phyloP scores from a whole-genome alignment of 1,140 invertebrate species.

The Aphidius gifuensis region DNA sequence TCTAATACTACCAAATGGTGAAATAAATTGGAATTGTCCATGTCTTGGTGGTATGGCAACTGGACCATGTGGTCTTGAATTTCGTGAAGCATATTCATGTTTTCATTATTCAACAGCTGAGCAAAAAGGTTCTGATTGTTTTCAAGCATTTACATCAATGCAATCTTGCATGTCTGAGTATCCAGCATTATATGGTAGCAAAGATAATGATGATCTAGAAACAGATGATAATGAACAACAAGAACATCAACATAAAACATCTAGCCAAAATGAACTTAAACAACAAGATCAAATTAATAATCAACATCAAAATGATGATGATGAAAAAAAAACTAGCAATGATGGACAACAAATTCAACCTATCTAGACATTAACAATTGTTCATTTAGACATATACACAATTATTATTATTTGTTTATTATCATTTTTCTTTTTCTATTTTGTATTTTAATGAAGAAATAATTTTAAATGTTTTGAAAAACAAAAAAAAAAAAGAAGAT shows the following conservation, averaged over 20 bases:
- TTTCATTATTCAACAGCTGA: slow-evolving; percentile 83
- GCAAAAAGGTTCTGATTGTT: slow-evolving; percentile 86
- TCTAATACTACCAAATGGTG: slow-evolving; percentile 80
- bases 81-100: slow-evolving; percentile 91
- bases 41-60: slow-evolving; percentile 94
- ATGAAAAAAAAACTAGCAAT: too few relatives aligned
- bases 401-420: too few relatives aligned
- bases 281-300: too few relatives aligned
- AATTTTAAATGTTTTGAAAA: too few relatives aligned
- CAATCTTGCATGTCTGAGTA: slow-evolving; percentile 88
- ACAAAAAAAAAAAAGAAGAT: too few relatives aligned
- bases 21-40: slow-evolving; percentile 96
- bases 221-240: slow-evolving; percentile 53
- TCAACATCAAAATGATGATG: too few relatives aligned
- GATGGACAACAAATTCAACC: too few relatives aligned
- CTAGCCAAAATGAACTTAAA: too few relatives aligned
- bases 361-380: too few relatives aligned
- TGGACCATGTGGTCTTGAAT: slow-evolving; percentile 90
- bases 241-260: slow-evolving; percentile 33
- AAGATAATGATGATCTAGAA: slow-evolving; percentile 44
- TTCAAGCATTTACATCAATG: slow-evolving; percentile 86
- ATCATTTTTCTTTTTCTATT: too few relatives aligned
- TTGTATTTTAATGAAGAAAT: too few relatives aligned
- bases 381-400: too few relatives aligned
- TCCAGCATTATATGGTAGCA: slow-evolving; percentile 80